Base-by-base conservation (phyloP, 2,888 invertebrate species). In the Auanema sp. region DNA sequence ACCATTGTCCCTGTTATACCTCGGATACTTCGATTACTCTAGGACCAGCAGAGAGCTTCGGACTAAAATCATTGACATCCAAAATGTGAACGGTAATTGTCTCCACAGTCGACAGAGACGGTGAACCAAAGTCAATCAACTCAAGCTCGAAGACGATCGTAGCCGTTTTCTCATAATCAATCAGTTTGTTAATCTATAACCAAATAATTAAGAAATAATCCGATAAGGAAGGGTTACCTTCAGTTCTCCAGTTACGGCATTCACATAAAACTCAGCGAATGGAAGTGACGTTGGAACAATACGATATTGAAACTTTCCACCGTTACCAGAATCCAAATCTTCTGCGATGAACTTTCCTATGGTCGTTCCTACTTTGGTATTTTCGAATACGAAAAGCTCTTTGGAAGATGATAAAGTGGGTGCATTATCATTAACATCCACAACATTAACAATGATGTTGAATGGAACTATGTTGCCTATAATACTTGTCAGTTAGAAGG, bases 161-260 rank as follows among this genome's bases (percentile, higher is more conserved):
- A 25, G 23, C 33, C 10, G 10, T 14, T 8, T 10, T 33, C 58
- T 72, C 72, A 40, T 55, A 72, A 33, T 72, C 70, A 11, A 72
- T 10, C 4, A 58, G 64, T 5, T 51, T 47, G 23, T 70, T 72
- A 5, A 63, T 44, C 63, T 63, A 25, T 49, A 62, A 14, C 33
- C 14, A 14, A 10, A n/a, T 11, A n/a, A n/a, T n/a, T n/a, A n/a
- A n/a, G 24, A 4, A 11, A 41, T 44, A n/a, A 40, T 55, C 41
- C 8, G 16, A 18, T 8, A 21, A 47, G 53, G n/a, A n/a, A 60
- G 56, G 21, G 60, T 60, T 42, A 68, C 64, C 21, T 49, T 55
- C 40, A 74, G 43, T 24, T 66, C 60, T n/a, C 74, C 74, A 18
- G 50, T 52, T 12, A 71, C 57, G 0, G 69, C 62, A 63, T 74